Evolutionary conservation across 2,797 vertebrate genomes (phyloP), one percentile per base, ranked within the genome.

Genomic region (Crypturellus tataupa): DNA sequence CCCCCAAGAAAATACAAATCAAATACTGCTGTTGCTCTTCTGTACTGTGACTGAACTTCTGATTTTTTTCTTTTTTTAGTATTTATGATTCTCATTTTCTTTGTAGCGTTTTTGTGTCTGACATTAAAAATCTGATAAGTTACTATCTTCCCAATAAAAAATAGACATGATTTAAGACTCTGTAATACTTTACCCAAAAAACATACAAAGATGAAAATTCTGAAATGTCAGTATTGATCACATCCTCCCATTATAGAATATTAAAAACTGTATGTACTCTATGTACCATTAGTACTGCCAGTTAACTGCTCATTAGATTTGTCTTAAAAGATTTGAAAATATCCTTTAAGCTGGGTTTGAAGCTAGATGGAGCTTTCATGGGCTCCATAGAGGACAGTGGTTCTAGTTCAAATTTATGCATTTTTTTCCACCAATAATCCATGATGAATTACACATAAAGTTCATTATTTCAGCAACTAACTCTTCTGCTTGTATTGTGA

Each of bases 181-280:
- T 39, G 1, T 12, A 87, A 67, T 18, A 78, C 10, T 72, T 70
- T 7, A 56, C 4, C 46, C 72, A 10, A 4, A 39, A 65, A 80
- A 79, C 2, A 4, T 14, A 37, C 24, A 55, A 85, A 72, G 6
- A 10, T 31, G 25, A 8, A 79, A 80, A 85, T 62, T 60, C 39
- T 49, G 42, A 37, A 82, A 47, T 7, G 14, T 67, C 55, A 85
- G 18, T 11, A 39, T 18, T 20, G 29, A 31, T 10, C 4, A 10
- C 16, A 72, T 44, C 56, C 18, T 59, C 23, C 46, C 55, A 3
- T n/a, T 80, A 51, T 42, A 29, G 75, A 87, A 55, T 39, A 65
- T 6, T 27, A 11, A 20, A 49, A 58, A 53, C 8, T 3, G 1
- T 6, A 46, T 1, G 0, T 11, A 80, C 37, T 39, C 9, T 39